Evolutionary conservation across 2,797 vertebrate genomes (phyloP).

Genomic region (Sebastolobus alascanus): DNA sequence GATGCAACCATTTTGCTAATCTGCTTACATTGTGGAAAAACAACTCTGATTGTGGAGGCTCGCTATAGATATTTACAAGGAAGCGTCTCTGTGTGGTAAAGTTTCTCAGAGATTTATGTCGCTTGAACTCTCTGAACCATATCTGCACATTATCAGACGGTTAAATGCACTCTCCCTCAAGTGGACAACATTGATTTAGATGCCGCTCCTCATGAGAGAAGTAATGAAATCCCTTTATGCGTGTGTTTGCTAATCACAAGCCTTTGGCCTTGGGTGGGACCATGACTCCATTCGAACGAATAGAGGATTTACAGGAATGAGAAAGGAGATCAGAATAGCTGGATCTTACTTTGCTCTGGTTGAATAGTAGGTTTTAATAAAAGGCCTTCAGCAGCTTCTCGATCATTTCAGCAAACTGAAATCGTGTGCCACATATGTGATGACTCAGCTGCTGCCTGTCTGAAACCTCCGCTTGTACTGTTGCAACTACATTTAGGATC

Average conservation of each 20-base stretch:
- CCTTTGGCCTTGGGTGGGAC: conserved; percentile 11
- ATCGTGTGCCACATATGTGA: conserved; percentile 25
- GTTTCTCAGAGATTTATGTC: conserved; percentile 27
- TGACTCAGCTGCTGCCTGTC: conserved; percentile 49
- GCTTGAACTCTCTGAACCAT: conserved; percentile 31
- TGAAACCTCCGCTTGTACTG: conserved; percentile 26
- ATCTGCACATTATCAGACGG: conserved; percentile 1
- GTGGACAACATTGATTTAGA: conserved; percentile 36
- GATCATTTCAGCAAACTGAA: conserved; percentile 31
- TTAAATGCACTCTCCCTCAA: conserved; percentile 11
- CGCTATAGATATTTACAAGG: conserved; percentile 21
- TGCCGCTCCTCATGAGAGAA: conserved; percentile 31
- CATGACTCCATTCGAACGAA: not conserved
- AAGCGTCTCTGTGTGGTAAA: conserved; percentile 9
- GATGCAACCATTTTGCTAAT: conserved; percentile 62
- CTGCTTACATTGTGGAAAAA: conserved; percentile 61
- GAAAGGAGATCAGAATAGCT: conserved; percentile 6
- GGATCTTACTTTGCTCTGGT: conserved; percentile 10
- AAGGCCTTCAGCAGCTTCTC: conserved; percentile 25
- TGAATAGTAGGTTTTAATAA: conserved; percentile 26
- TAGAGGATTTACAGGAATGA: conserved; percentile 5
- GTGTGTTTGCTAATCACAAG: conserved; percentile 32
- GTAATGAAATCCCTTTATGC: conserved; percentile 19
- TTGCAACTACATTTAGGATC: conserved; percentile 41
- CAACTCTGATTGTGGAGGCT: conserved; percentile 31